A percentile compares a stretch with the other conserved stretches of the same genome.
Evolutionary conservation across 2,113 vertebrate species (phyloP).

Genomic region (Pardalotus punctatus): DNA sequence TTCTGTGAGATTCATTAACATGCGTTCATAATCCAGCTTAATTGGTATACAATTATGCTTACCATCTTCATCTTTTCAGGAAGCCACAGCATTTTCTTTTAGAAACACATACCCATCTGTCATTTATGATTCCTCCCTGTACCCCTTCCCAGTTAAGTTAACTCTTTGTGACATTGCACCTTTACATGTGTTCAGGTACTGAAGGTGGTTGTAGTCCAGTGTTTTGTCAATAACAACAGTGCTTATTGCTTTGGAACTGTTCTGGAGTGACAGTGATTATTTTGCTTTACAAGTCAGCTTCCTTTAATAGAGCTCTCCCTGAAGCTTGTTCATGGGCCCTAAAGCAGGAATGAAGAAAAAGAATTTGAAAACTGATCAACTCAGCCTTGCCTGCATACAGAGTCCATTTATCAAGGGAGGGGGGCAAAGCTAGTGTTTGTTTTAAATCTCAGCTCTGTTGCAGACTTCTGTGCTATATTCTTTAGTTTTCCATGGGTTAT

Average conservation of each 20-base stretch:
- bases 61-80: background rate
- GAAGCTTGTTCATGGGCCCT: accelerated
- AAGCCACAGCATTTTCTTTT: background rate
- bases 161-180: background rate
- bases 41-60: background rate
- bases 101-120: background rate
- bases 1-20: background rate
- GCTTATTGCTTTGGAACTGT: background rate
- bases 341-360: background rate
- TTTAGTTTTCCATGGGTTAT: background rate
- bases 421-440: accelerated
- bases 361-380: background rate
- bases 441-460: background rate
- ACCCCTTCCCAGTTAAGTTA: background rate
- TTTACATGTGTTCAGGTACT: background rate
- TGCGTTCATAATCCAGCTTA: background rate
- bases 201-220: background rate
- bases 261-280: background rate
- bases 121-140: background rate
- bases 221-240: background rate
- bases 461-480: background rate
- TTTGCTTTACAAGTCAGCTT: background rate
- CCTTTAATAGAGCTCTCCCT: background rate
- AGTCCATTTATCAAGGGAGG: background rate
- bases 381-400: background rate